Percentiles rank a stretch among this genome's conserved stretches.
Evolutionary conservation across 2,113 vertebrate genomes (phyloP).

Genomic region (Neomonachus schauinslandi): DNA sequence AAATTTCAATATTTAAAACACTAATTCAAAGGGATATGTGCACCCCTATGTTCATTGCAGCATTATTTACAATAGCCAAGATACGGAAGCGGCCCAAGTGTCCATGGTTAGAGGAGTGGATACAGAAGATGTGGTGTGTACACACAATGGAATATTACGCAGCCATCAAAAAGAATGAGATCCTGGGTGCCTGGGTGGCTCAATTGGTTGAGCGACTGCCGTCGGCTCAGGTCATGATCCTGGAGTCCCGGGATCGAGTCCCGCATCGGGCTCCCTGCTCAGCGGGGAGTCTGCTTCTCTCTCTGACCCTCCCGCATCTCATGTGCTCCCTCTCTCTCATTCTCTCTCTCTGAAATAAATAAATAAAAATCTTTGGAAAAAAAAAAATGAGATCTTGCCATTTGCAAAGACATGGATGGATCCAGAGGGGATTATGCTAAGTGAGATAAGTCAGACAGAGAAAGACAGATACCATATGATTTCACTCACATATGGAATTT

Average conservation of each 20-base stretch:
- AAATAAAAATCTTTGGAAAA: neutral
- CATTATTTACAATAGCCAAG: neutral
- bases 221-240: too few species aligned
- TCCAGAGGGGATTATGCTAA: neutral
- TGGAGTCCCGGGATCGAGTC: too few species aligned
- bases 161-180: neutral
- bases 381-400: too few species aligned
- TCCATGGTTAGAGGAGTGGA: neutral
- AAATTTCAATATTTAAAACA: neutral
- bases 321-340: too few species aligned
- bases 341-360: too few species aligned
- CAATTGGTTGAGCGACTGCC: too few species aligned
- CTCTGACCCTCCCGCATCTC: too few species aligned
- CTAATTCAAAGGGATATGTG: neutral
- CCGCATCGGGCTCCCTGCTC: too few species aligned
- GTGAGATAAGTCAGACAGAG: neutral
- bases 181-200: too few species aligned
- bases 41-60: neutral
- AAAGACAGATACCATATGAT: neutral
- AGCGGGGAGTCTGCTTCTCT: too few species aligned
- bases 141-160: too few species aligned
- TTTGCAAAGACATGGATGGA: neutral
- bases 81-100: neutral
- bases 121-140: fast-evolving
- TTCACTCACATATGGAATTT: neutral